Evolutionary conservation across 92 coral and sea anemone species (phyloP), one percentile per base, ranked within the genome.

Genomic region (Paragorgia papillata): DNA sequence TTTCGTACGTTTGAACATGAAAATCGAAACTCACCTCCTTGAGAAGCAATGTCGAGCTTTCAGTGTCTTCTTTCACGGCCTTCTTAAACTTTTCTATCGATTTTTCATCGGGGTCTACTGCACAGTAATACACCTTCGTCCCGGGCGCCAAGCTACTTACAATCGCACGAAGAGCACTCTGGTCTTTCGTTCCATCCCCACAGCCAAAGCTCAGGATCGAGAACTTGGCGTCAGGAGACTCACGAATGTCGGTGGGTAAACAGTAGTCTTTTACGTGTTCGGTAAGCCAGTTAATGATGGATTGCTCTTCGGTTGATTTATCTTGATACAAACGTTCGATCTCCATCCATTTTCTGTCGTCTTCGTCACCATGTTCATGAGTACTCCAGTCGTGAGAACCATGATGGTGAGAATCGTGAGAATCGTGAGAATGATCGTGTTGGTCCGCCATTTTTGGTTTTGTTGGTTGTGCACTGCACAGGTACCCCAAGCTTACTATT

Each of bases 181-280:
- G 75, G 29, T 68, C 75, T 48, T 68, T 68, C 37, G 37, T 12
- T 14, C 75, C 75, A 18, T 1, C 25, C 1, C 75, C 75, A 48
- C 75, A 68, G 9, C 75, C 75, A 68, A 68, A 68, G 58, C 75
- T 68, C n/a, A 68, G 27, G 40, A 68, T n/a, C 31, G 75, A 46
- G 33, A 44, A 68, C 32, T 48, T 68, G 27, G 12, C 44, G 26
- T 28, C 19, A 3, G 73, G 9, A n/a, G n/a, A n/a, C n/a, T n/a
- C n/a, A n/a, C n/a, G n/a, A 27, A 21, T 18, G 28, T 5, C 55
- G 33, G 56, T 22, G 28, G 35, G 7, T 19, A 68, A 27, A n/a
- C n/a, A n/a, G 21, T 68, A 68, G 14, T 44, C 17, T 21, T 68
- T n/a, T 15, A 68, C 59, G 54, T 68, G 32, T 59, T 68, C 27